Conservation (phyloP, 2,797 vertebrate species). For the Picus viridis region DNA sequence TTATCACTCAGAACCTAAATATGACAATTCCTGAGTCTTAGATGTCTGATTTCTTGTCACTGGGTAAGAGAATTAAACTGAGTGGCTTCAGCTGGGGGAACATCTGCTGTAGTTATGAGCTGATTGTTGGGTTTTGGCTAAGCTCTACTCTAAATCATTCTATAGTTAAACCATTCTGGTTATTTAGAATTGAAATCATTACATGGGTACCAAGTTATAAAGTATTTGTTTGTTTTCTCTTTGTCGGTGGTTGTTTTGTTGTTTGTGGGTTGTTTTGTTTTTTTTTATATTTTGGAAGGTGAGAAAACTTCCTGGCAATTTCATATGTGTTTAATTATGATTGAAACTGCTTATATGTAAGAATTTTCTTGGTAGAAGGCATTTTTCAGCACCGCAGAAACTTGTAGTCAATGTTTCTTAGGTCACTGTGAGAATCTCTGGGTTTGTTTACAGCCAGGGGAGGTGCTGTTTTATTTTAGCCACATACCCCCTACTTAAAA, state of each 20-base stretch:
- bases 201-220: neutral
- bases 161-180: neutral
- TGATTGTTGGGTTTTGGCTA: slow-evolving; percentile 26
- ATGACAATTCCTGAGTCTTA: neutral
- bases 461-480: neutral
- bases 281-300: neutral
- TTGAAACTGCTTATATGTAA: neutral
- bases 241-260: too few relatives aligned
- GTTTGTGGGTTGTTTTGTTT: too few relatives aligned
- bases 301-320: neutral
- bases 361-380: neutral
- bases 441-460: neutral
- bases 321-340: neutral
- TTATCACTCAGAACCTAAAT: neutral
- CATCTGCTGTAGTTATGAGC: slow-evolving; percentile 3
- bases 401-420: neutral
- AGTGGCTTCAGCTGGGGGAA: slow-evolving; percentile 56
- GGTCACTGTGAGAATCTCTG: neutral
- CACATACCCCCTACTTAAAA: neutral
- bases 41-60: slow-evolving; percentile 6
- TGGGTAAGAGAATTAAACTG: slow-evolving; percentile 24
- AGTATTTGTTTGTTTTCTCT: neutral
- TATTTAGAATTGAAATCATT: neutral
- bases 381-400: neutral
- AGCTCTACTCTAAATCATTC: neutral